Conservation (phyloP, 35 echinoderm and acorn worm genomes). For the Amphiura filiformis region DNA sequence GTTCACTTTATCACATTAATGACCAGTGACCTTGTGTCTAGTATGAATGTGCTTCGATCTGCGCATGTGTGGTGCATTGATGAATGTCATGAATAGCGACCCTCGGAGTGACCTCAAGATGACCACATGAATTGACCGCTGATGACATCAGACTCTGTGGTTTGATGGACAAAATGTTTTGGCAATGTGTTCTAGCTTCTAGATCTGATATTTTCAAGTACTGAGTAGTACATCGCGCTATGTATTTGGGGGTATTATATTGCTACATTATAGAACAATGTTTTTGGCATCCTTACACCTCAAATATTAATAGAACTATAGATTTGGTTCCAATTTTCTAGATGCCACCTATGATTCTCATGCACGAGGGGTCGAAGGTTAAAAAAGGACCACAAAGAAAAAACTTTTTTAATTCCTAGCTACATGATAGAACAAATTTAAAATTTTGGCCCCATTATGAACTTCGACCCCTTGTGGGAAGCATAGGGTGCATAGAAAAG, state of each 20-base stretch:
- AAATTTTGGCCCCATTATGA: too few species aligned
- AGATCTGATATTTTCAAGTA: background rate
- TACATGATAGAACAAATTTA: too few species aligned
- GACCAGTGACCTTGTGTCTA: too few species aligned
- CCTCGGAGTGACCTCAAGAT: background rate
- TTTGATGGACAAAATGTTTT: background rate
- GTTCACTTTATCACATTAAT: too few species aligned
- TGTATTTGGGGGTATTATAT: background rate
- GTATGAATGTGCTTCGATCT: background rate
- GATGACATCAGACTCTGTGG: background rate
- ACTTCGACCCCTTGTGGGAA: too few species aligned
- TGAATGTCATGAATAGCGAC: background rate
- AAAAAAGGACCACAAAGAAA: too few species aligned
- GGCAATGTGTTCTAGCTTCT: background rate
- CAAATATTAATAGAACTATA: background rate
- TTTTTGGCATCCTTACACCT: background rate
- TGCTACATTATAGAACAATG: background rate
- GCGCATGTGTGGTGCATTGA: background rate
- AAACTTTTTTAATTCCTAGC: too few species aligned
- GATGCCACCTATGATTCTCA: too few species aligned
- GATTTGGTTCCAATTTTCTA: too few species aligned
- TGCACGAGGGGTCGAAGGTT: too few species aligned
- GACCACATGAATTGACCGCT: background rate
- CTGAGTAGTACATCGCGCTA: background rate
- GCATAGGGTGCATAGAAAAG: too few species aligned